Percentiles rank a stretch among this genome's conserved stretches.
phyloP scores from a whole-genome alignment of 2,113 vertebrate species.

The Elaphurus davidianus region DNA sequence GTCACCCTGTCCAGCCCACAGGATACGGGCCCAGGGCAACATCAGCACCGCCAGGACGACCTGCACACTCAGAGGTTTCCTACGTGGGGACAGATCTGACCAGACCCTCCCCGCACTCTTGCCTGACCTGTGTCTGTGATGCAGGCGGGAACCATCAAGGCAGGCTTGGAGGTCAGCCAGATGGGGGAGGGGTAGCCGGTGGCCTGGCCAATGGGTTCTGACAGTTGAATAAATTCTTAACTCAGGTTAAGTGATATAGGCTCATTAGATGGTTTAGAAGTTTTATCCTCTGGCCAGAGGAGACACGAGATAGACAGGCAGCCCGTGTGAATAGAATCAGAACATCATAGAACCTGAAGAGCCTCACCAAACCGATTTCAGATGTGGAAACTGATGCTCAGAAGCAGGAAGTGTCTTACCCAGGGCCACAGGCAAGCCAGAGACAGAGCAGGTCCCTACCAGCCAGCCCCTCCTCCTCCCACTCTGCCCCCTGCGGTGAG shows the following conservation, averaged over 20 bases:
- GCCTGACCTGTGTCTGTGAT: background rate
- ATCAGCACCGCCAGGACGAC: background rate
- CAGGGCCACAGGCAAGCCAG: background rate
- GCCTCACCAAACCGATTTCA: background rate
- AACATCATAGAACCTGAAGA: background rate
- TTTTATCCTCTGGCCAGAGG: background rate
- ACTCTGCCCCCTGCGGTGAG: background rate
- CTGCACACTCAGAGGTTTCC: background rate
- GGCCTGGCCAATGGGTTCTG: background rate
- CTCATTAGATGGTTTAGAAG: background rate
- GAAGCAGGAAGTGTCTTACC: background rate
- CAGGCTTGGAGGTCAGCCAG: background rate
- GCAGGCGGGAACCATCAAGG: fast-evolving
- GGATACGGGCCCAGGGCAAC: background rate
- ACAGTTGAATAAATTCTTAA: background rate
- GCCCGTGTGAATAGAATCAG: background rate
- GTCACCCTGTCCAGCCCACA: background rate
- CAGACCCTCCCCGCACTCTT: background rate
- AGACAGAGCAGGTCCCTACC: background rate
- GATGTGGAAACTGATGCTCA: background rate
- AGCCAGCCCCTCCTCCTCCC: background rate
- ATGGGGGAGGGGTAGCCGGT: too few species aligned
- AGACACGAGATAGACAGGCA: background rate
- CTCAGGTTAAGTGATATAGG: background rate
- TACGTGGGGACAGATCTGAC: background rate